Evolutionary conservation across 2,888 invertebrate species (phyloP), one percentile per base, ranked within the genome.

Genomic region (Ormyrus labotus): DNA sequence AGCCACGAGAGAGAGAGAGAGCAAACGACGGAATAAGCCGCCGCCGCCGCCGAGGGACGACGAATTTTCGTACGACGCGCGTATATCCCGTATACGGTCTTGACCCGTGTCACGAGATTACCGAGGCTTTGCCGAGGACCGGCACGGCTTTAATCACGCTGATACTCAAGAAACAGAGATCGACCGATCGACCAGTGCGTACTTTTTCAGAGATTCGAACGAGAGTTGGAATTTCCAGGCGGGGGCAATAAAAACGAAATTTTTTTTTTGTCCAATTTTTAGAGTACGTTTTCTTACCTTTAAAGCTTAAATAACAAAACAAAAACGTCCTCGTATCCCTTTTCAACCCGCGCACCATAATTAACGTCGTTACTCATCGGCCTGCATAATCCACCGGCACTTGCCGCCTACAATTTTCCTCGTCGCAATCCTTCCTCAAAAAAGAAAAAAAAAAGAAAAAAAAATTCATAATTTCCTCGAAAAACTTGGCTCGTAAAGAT

Each of bases 51-150:
- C 69, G 74, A 19, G 60, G 67, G 55, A 73, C 68, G 64, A 76
- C n/a, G 81, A 60, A 71, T 81, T 83, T 82, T 83, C 82, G 81
- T 82, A 85, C 85, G 84, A 7, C n/a, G 19, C 50, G 19, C 45
- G 47, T n/a, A 10, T 19, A 34, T 6, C 19, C 19, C 19, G 19
- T 19, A 19, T 19, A 19, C 58, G 73, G 75, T 84, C 84, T 85
- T 83, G 86, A 88, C 88, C 87, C 86, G 85, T 87, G 87, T 89
- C 88, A 86, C 84, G 82, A 86, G 87, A 89, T 89, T 88, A 88
- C 85, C 84, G 84, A 85, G 84, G 85, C 83, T 85, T 86, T 82
- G 81, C 63, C n/a, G 8, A 57, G 60, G 57, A 55, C 7, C 11
- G 45, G 70, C 60, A 58, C 55, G n/a, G 65, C 76, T 80, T 73